Evolutionary conservation across 2,797 vertebrate genomes (phyloP).

Genomic region (Telmatherina bonti): DNA sequence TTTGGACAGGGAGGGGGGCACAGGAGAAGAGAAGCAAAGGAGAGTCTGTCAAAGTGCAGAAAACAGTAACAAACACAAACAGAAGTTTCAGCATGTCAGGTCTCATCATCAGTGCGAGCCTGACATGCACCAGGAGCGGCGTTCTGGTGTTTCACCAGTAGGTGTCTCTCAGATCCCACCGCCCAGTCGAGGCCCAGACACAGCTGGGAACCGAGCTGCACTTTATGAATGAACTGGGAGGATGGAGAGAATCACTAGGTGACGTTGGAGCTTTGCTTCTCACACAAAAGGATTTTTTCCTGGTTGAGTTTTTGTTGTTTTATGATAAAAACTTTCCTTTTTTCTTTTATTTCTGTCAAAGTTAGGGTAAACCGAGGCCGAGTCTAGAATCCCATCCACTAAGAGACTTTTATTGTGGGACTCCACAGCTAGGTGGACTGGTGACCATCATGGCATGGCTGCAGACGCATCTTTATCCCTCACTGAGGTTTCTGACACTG

Average conservation of each 20-base stretch:
- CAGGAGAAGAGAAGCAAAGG: conserved; percentile 28
- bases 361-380: too few species aligned
- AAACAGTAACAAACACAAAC: conserved; percentile 14
- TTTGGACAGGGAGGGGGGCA: conserved; percentile 78
- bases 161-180: conserved; percentile 79
- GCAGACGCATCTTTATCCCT: too few species aligned
- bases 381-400: too few species aligned
- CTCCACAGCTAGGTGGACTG: too few species aligned
- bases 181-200: conserved; percentile 9
- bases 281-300: conserved; percentile 22
- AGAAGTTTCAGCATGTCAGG: not conserved
- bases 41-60: conserved; percentile 36
- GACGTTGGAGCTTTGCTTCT: too few species aligned
- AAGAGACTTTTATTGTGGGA: too few species aligned
- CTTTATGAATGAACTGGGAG: conserved; percentile 79
- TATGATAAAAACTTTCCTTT: too few species aligned
- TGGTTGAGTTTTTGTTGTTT: not conserved
- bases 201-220: conserved; percentile 26
- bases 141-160: conserved; percentile 71
- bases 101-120: not conserved
- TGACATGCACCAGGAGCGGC: conserved; percentile 14
- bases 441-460: too few species aligned
- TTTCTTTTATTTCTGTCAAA: too few species aligned
- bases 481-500: too few species aligned
- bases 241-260: conserved; percentile 47